Percentiles rank a stretch among this genome's conserved stretches.
Evolutionary conservation across 2,888 invertebrate genomes (phyloP).

Genomic region (Eilema sororculum): DNA sequence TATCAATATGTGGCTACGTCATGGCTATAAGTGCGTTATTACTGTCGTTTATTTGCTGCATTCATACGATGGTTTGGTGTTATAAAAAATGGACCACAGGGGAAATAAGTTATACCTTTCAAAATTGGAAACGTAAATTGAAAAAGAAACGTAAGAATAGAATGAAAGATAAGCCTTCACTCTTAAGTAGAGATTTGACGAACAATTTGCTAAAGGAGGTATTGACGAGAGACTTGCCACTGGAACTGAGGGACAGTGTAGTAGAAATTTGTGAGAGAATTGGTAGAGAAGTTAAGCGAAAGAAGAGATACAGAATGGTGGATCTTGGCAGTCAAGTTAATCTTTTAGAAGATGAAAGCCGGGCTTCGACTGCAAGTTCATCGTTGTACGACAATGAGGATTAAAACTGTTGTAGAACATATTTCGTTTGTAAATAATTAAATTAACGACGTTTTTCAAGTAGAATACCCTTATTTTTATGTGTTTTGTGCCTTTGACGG

Average conservation of each 20-base stretch:
- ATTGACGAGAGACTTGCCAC: slow-evolving; percentile 68
- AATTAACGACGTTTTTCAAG: slow-evolving; percentile 1
- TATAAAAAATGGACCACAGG: slow-evolving; percentile 53
- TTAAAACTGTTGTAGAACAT: slow-evolving; percentile 2
- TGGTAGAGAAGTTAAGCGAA: slow-evolving; percentile 59
- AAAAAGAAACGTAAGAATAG: not conserved
- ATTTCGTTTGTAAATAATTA: slow-evolving; percentile 19
- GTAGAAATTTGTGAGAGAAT: slow-evolving; percentile 69
- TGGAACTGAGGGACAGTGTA: slow-evolving; percentile 67
- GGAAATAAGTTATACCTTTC: slow-evolving; percentile 42
- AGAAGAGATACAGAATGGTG: slow-evolving; percentile 62
- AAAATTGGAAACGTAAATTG: slow-evolving; percentile 30
- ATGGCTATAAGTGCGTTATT: slow-evolving; percentile 56
- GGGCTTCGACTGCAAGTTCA: slow-evolving; percentile 20
- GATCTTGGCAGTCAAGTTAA: slow-evolving; percentile 51
- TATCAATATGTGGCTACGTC: slow-evolving; percentile 61
- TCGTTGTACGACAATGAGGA: slow-evolving; percentile 17
- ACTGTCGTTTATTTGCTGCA: slow-evolving; percentile 56
- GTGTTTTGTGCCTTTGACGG: not conserved
- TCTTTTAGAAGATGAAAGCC: slow-evolving; percentile 27
- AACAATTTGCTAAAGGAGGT: slow-evolving; percentile 70
- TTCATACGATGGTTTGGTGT: slow-evolving; percentile 53
- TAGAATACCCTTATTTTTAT: not conserved
- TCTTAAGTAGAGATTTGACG: slow-evolving; percentile 56
- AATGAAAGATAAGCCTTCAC: slow-evolving; percentile 22